phyloP scores from a whole-genome alignment of 2,888 invertebrate species.

The Clepsis dumicolana region DNA sequence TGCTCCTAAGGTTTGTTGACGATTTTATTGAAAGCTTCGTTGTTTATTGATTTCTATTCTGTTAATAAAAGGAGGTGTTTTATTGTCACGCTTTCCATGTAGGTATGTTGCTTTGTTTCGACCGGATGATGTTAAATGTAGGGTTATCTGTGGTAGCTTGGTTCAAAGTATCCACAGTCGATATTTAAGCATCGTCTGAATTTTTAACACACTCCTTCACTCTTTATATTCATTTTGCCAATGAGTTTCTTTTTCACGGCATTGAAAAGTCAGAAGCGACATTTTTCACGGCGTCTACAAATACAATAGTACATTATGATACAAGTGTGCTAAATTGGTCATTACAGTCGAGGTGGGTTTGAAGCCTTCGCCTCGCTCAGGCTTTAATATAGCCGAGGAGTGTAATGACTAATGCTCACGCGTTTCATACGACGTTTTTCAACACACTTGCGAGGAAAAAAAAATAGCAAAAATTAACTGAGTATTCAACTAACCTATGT shows the following conservation, averaged over 20 bases:
- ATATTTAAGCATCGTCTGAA: not conserved
- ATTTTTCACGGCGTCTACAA: too few relatives aligned
- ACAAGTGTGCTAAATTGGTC: too few relatives aligned
- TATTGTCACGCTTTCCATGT: conserved; percentile 1
- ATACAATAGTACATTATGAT: too few relatives aligned
- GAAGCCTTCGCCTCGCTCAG: too few relatives aligned
- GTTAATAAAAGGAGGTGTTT: conserved; percentile 12
- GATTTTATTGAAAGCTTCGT: conserved; percentile 1
- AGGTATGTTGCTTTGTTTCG: conserved; percentile 1
- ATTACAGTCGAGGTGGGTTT: too few relatives aligned
- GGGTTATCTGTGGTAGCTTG: conserved; percentile 1
- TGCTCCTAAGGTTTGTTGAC: conserved; percentile 8
- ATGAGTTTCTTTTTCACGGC: not conserved
- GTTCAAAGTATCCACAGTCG: not conserved
- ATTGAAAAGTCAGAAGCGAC: not conserved
- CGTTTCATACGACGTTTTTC: too few relatives aligned
- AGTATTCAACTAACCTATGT: too few relatives aligned
- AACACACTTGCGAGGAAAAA: too few relatives aligned
- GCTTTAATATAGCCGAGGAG: too few relatives aligned
- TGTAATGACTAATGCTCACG: too few relatives aligned
- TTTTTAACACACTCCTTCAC: not conserved
- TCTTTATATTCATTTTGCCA: not conserved
- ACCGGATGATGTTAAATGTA: not conserved
- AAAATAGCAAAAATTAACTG: too few relatives aligned
- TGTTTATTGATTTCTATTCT: conserved; percentile 14